phyloP scores from a whole-genome alignment of 2,797 vertebrate genomes.

The Neostethus bicornis region DNA sequence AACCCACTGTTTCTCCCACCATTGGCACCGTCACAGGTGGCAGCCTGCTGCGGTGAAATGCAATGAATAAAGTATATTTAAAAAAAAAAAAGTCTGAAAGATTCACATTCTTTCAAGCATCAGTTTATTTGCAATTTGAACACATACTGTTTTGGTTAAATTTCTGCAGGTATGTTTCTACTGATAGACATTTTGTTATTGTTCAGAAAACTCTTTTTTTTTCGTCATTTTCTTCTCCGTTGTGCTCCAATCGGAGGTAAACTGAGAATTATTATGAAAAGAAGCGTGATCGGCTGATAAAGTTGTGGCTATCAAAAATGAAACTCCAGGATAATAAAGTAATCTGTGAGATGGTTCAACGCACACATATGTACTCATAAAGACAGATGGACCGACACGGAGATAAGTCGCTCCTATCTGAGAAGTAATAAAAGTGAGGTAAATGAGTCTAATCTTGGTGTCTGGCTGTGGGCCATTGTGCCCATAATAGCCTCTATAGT shows the following conservation, averaged over 20 bases:
- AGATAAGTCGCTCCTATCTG: constrained; percentile 67
- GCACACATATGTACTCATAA: constrained; percentile 35
- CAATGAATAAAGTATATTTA: too few species aligned
- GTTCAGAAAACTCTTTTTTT: too few species aligned
- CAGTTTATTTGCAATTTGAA: too few species aligned
- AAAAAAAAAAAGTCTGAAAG: too few species aligned
- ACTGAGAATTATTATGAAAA: constrained; percentile 26
- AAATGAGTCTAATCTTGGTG: constrained; percentile 64
- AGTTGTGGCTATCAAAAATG: constrained; percentile 49
- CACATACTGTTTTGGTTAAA: too few species aligned
- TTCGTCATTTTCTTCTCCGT: too few species aligned
- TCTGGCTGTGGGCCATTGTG: constrained; percentile 56
- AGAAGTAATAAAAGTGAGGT: constrained; percentile 73
- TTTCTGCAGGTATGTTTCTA: too few species aligned
- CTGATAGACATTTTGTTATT: too few species aligned
- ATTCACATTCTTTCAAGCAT: too few species aligned
- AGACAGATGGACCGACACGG: constrained; percentile 55
- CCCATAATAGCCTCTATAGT: constrained; percentile 54
- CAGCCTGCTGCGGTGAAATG: too few species aligned
- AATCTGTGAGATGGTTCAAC: constrained; percentile 40
- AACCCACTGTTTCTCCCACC: too few species aligned
- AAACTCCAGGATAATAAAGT: constrained; percentile 62
- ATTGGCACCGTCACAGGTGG: too few species aligned
- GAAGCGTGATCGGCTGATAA: constrained; percentile 39
- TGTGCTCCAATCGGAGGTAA: constrained; percentile 17